Evolutionary conservation across 2,888 invertebrate species (phyloP), one percentile per base, ranked within the genome.

Genomic region (Argyra leucocephala): DNA sequence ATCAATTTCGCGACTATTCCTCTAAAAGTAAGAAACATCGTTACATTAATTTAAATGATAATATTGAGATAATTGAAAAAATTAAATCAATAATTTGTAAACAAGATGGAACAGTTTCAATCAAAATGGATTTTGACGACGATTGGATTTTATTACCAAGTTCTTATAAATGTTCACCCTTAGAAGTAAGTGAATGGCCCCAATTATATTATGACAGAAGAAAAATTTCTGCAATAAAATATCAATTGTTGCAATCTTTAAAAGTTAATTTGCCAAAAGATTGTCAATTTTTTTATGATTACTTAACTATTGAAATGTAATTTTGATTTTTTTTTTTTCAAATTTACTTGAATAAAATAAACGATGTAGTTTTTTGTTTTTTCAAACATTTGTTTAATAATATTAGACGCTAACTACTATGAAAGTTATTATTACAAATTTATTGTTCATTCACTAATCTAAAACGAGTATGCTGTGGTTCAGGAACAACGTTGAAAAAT

Each of bases 401-500:
- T 7, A n/a, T n/a, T n/a, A n/a, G n/a, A n/a, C n/a, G n/a, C n/a
- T n/a, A 26, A 26, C 26, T 26, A 6, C 7, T 6, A 26, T 26
- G 4, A 6, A 26, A 6, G 26, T 26, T 26, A 6, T 26, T 26
- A 26, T 26, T 26, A 6, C 26, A 26, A 9, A 6, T 6, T 26
- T 4, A 31, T 10, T 10, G 12, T 78, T 86, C 84, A 76, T 91
- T 87, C 58, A 92, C 80, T 63, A 93, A 81, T 74, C 86, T 89
- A 76, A 95, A 95, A 71, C 86, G 84, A 65, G 86, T 85, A 75
- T 91, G 91, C 70, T 93, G 88, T 26, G 87, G 85, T 67, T 87
- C 82, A 0, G 93, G 88, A 71, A 95, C 83, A 57, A 96, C 84
- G 81, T 96, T 89, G 71, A 86, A 91, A 76, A 93, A 91, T 74